These are phyloP conservation scores for Drosophila athabasca DNA, from an alignment of 1,140 invertebrate species.

Conservation along the genomic window DNA sequence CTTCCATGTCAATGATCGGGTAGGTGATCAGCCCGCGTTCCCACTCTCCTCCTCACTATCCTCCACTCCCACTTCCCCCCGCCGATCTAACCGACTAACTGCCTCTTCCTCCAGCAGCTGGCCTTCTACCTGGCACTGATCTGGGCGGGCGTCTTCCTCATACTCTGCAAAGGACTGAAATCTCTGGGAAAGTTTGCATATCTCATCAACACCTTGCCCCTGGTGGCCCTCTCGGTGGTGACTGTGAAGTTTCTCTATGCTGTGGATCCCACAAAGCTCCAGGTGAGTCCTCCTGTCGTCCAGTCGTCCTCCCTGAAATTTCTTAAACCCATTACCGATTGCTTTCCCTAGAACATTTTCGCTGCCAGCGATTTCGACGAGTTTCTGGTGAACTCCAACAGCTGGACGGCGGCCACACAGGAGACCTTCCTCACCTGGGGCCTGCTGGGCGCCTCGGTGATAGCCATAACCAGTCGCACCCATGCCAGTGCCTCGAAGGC, in stretches of 20 bases:
- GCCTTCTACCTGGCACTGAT: slow-evolving; percentile 95
- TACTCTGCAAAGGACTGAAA: slow-evolving; percentile 93
- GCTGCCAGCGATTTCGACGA: slow-evolving; percentile 91
- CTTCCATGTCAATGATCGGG: slow-evolving; percentile 81
- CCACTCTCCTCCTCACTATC: background rate
- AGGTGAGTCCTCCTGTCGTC: slow-evolving; percentile 46
- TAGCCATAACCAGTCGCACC: slow-evolving; percentile 89
- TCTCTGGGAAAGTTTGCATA: slow-evolving; percentile 91
- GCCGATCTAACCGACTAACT: slow-evolving; percentile 32
- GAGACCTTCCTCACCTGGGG: slow-evolving; percentile 96
- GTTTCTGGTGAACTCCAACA: slow-evolving; percentile 93
- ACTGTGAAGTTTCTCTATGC: slow-evolving; percentile 71
- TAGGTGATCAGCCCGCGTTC: slow-evolving; percentile 35
- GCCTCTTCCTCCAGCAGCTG: slow-evolving; percentile 85
- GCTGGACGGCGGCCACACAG: slow-evolving; percentile 94
- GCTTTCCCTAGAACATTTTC: slow-evolving; percentile 87
- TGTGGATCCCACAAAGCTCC: slow-evolving; percentile 65
- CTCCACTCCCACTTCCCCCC: slow-evolving; percentile 17
- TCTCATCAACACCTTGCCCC: slow-evolving; percentile 61
- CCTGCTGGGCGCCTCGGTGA: slow-evolving; percentile 90
- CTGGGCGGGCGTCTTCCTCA: slow-evolving; percentile 95
- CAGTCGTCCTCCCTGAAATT: too few relatives aligned
- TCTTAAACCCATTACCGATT: too few relatives aligned
- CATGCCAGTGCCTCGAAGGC: slow-evolving; percentile 87
- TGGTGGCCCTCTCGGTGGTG: slow-evolving; percentile 58